Evolutionary conservation across 2,113 vertebrate genomes (phyloP).

Genomic region (Cyanoramphus novaezelandiae): DNA sequence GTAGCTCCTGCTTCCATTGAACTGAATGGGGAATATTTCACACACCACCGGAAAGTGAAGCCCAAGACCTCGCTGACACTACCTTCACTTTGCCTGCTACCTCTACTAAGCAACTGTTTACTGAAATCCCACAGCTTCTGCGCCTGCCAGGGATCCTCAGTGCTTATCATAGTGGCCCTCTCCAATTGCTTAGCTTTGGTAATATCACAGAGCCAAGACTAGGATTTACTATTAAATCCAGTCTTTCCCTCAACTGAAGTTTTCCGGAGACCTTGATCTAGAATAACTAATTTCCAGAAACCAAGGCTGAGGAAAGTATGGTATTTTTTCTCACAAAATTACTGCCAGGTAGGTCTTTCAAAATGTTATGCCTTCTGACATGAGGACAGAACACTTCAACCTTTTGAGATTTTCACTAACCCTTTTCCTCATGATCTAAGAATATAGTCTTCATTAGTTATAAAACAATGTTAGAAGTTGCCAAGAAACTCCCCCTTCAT

Average conservation of each 20-base stretch:
- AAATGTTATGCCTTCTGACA: rapidly evolving
- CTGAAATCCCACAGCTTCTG: neutral
- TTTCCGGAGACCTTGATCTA: neutral
- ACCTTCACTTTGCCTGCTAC: neutral
- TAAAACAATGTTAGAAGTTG: neutral
- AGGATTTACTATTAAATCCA: neutral
- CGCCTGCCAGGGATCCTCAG: neutral
- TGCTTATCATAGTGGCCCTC: rapidly evolving
- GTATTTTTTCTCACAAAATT: neutral
- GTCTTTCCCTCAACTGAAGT: neutral
- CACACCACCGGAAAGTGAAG: neutral
- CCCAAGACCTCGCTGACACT: rapidly evolving
- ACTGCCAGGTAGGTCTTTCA: neutral
- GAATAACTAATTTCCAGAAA: neutral
- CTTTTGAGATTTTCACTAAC: neutral
- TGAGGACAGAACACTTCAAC: neutral
- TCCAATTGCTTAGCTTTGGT: neutral
- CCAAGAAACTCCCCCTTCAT: neutral
- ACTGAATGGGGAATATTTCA: neutral
- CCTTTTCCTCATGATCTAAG: neutral
- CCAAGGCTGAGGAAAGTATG: neutral
- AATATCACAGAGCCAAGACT: neutral
- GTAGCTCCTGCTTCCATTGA: neutral
- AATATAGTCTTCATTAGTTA: neutral
- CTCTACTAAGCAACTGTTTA: neutral